Base-by-base conservation (phyloP, 1,140 invertebrate species). In the Sycobia sp. region DNA sequence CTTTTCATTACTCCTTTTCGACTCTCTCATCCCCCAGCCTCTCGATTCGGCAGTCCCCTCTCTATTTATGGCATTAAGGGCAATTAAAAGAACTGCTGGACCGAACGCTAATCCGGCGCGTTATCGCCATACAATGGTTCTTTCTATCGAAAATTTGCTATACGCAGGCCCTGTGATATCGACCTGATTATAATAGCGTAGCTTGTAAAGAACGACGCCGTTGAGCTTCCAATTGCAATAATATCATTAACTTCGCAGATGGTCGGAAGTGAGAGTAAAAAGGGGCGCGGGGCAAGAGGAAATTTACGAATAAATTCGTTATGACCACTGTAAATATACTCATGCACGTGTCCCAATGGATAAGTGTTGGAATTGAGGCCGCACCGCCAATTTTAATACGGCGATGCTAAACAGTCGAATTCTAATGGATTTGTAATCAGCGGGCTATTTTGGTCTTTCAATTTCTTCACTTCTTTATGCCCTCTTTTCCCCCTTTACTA, bases 11-110 rank as follows among this genome's bases (percentile, higher is more conserved):
- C 70, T 69, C 63, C 16, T 4, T 53, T 20, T 53, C n/a, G 25
- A 29, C 51, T 41, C 36, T 22, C 18, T 13, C n/a, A 18, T n/a
- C n/a, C n/a, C n/a, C n/a, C n/a, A n/a, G n/a, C n/a, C n/a, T n/a
- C n/a, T n/a, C n/a, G n/a, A n/a, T n/a, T n/a, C n/a, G n/a, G n/a
- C 13, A 8, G 4, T 20, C 16, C 16, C n/a, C 54, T 67, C 64
- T 60, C 69, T 70, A 69, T 77, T 77, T 75, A 74, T 71, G 65
- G 68, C 71, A 79, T 77, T 75, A 77, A 77, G 72, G 72, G 70
- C 77, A 77, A 78, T 79, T 79, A 79, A 79, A 78, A 78, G 68
- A 73, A 67, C 69, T 51, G 64, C 67, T 54, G 56, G 69, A 8
- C 59, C 13, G 67, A 63, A 70, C 69, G 73, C 73, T 76, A 75